These are phyloP conservation scores for Ormyrus pomaceus DNA, from an alignment of 2,888 invertebrate species.

Conservation along the genomic window DNA sequence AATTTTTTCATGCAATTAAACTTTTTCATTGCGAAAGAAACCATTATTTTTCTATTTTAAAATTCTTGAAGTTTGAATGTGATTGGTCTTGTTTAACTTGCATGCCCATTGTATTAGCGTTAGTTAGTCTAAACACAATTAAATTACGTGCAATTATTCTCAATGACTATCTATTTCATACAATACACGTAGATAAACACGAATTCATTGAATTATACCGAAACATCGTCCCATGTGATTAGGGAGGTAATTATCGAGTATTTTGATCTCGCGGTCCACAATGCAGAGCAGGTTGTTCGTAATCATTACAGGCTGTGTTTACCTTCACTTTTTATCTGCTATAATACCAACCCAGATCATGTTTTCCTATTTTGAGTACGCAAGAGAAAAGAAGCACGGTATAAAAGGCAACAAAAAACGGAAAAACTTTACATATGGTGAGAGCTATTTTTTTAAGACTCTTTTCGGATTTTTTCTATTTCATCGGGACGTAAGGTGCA, in stretches of 20 bases:
- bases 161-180: not conserved
- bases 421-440: no score
- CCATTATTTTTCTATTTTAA: no score
- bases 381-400: no score
- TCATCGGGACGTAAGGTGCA: no score
- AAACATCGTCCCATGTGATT: slow-evolving; percentile 42
- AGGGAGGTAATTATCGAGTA: slow-evolving; percentile 48
- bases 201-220: slow-evolving; percentile 33
- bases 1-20: no score
- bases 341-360: no score
- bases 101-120: slow-evolving; percentile 32
- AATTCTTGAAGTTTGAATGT: no score
- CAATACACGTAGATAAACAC: slow-evolving; percentile 34
- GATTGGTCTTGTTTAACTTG: not conserved
- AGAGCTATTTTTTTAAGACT: no score
- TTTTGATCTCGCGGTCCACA: slow-evolving; percentile 45
- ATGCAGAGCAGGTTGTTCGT: slow-evolving; percentile 10
- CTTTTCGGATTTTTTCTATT: no score
- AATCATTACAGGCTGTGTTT: slow-evolving; percentile 21
- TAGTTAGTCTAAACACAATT: slow-evolving; percentile 48
- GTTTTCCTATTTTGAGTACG: no score
- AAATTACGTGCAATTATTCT: not conserved
- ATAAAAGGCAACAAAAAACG: no score
- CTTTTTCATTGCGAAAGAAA: no score
- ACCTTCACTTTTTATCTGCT: slow-evolving; percentile 7